A percentile compares a stretch with the other conserved stretches of the same genome.
These are phyloP conservation scores for Benthosema pterotum DNA, from an alignment of 2,797 vertebrate species.

Conservation along the genomic window DNA sequence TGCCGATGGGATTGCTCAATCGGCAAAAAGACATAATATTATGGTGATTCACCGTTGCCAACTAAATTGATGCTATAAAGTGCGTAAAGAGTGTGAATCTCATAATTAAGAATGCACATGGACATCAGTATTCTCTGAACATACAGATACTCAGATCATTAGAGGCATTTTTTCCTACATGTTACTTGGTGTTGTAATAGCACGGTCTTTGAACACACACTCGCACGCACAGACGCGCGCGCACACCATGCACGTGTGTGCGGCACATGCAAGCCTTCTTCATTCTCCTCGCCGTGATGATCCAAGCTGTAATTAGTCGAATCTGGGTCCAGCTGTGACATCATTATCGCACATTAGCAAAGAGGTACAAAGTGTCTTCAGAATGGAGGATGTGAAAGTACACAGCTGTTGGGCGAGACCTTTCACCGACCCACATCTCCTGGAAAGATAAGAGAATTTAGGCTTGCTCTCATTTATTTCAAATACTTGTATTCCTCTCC, in stretches of 20 bases:
- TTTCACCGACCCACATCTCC: conserved; percentile 9
- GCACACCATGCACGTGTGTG: too few relatives aligned
- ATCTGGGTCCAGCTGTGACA: conserved; percentile 31
- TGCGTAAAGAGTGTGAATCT: too few relatives aligned
- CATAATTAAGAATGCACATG: too few relatives aligned
- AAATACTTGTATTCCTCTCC: conserved; percentile 4
- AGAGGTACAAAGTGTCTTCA: conserved; percentile 31
- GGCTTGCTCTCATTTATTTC: conserved; percentile 1
- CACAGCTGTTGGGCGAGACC: conserved; percentile 6
- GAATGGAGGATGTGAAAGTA: conserved; percentile 8
- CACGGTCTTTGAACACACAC: neutral
- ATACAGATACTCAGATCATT: too few relatives aligned
- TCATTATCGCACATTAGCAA: conserved; percentile 39
- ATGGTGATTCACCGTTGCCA: too few relatives aligned
- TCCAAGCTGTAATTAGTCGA: conserved; percentile 39
- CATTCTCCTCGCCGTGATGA: conserved; percentile 22
- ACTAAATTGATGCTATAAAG: too few relatives aligned
- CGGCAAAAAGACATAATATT: too few relatives aligned
- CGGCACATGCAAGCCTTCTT: conserved; percentile 12
- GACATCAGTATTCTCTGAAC: too few relatives aligned
- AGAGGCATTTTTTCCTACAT: too few relatives aligned
- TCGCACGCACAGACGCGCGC: too few relatives aligned
- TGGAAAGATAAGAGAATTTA: conserved; percentile 11
- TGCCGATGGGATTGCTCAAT: too few relatives aligned
- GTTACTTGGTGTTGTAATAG: neutral